phyloP scores from a whole-genome alignment of 2,888 invertebrate genomes.

The Tetropium fuscum region DNA sequence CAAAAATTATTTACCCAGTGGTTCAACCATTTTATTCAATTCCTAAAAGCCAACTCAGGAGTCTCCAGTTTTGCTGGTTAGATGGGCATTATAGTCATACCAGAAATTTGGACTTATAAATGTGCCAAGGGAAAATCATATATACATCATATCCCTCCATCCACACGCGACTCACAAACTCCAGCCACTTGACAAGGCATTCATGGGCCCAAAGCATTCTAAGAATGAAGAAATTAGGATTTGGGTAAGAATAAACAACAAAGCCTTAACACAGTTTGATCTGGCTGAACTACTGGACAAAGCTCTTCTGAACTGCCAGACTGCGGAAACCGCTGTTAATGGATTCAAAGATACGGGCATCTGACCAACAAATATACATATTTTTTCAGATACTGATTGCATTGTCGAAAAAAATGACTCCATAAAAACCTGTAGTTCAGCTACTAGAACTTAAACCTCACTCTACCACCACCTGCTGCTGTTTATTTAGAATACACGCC shows the following conservation, averaged over 20 bases:
- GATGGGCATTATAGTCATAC: conserved; percentile 35
- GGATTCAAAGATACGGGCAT: conserved; percentile 32
- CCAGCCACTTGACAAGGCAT: conserved; percentile 48
- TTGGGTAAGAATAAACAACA: conserved; percentile 14
- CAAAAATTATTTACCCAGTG: conserved; percentile 52
- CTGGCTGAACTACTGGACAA: conserved; percentile 30
- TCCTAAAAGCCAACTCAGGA: conserved; percentile 36
- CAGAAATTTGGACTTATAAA: conserved; percentile 43
- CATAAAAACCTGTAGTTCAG: too few relatives aligned
- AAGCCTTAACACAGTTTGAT: conserved; percentile 13
- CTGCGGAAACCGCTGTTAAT: conserved; percentile 19
- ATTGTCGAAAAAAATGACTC: too few relatives aligned
- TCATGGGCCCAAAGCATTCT: conserved; percentile 57
- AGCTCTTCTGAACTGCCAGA: conserved; percentile 24
- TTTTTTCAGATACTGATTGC: too few relatives aligned
- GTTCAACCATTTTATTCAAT: conserved; percentile 51
- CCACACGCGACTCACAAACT: conserved; percentile 56
- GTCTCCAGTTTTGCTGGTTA: conserved; percentile 42
- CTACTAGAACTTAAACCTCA: too few relatives aligned
- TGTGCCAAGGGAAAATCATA: conserved; percentile 54
- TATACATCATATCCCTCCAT: conserved; percentile 54
- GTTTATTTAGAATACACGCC: too few relatives aligned
- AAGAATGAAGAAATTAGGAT: conserved; percentile 50
- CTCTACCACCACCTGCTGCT: too few relatives aligned
- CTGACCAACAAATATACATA: too few relatives aligned